Conservation (phyloP, 2,113 vertebrate species). For the Pantherophis guttatus region DNA sequence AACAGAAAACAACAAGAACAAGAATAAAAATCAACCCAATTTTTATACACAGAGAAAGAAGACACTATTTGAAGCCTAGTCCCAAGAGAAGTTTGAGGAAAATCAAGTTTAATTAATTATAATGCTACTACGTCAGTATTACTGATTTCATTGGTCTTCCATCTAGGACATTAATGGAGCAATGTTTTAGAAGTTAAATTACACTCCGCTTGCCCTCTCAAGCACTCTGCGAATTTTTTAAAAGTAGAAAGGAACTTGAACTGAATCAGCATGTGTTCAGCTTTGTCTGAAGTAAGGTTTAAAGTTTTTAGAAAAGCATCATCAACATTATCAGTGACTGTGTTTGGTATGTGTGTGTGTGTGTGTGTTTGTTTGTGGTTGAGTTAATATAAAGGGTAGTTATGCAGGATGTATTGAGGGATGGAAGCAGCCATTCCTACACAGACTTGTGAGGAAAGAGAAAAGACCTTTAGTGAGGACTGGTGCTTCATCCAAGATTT, state of each 20-base stretch:
- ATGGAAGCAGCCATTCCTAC: background rate
- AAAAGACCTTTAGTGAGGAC: background rate
- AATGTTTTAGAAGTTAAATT: background rate
- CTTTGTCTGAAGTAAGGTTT: background rate
- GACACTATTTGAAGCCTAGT: background rate
- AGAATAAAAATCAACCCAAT: background rate
- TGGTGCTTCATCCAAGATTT: background rate
- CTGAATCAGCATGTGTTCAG: background rate
- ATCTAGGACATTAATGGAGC: background rate
- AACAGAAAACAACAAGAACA: background rate
- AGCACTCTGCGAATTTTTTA: background rate
- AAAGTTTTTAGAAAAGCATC: background rate
- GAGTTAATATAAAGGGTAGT: background rate
- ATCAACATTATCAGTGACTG: background rate
- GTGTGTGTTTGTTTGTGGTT: background rate
- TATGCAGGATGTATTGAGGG: background rate
- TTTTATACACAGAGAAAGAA: background rate
- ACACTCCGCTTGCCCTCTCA: background rate
- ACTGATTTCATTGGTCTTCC: constrained; percentile 13
- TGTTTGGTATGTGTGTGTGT: background rate
- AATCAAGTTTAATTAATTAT: constrained; percentile 26
- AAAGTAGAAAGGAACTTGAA: background rate
- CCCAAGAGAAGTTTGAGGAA: background rate
- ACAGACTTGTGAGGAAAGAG: background rate
- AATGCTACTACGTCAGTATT: background rate